phyloP scores from a whole-genome alignment of 2,888 invertebrate genomes.

The Habrosyne pyritoides region DNA sequence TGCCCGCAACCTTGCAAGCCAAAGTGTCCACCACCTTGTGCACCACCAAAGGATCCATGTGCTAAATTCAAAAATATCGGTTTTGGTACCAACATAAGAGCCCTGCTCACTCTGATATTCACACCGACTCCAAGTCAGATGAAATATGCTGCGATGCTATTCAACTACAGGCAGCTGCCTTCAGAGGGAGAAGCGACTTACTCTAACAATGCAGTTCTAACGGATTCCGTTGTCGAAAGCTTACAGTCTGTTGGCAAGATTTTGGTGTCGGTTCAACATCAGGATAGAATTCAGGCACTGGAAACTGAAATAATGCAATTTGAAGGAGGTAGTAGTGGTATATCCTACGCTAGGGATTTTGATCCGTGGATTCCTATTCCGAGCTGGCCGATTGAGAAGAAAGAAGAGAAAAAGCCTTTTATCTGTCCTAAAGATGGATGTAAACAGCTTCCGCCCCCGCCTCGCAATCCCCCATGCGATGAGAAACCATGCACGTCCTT shows the following conservation, averaged over 20 bases:
- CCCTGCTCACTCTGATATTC: constrained; percentile 14
- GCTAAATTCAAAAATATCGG: constrained; percentile 24
- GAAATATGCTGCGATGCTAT: background rate
- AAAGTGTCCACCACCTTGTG: constrained; percentile 25
- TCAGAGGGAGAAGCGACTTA: background rate
- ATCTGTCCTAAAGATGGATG: constrained; percentile 61
- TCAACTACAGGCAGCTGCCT: background rate
- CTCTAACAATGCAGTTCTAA: constrained; percentile 11
- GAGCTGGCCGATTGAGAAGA: constrained; percentile 54
- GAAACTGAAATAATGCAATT: constrained; percentile 7
- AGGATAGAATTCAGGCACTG: constrained; percentile 4
- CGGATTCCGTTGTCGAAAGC: constrained; percentile 18
- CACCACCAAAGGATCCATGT: constrained; percentile 27
- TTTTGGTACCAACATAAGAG: constrained; percentile 15
- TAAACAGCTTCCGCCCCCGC: constrained; percentile 37
- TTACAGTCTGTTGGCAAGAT: constrained; percentile 21
- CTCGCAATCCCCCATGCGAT: constrained; percentile 37
- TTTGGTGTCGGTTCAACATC: constrained; percentile 8
- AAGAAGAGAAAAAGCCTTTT: constrained; percentile 32
- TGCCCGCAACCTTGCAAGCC: constrained; percentile 34
- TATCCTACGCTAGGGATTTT: constrained; percentile 44
- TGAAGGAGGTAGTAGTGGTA: constrained; percentile 5
- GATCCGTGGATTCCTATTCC: constrained; percentile 71
- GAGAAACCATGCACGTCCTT: constrained; percentile 46
- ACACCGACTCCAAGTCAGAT: constrained; percentile 8